These are phyloP conservation scores for Scolopax rusticola DNA, from an alignment of 2,797 vertebrate species.

Conservation along the genomic window DNA sequence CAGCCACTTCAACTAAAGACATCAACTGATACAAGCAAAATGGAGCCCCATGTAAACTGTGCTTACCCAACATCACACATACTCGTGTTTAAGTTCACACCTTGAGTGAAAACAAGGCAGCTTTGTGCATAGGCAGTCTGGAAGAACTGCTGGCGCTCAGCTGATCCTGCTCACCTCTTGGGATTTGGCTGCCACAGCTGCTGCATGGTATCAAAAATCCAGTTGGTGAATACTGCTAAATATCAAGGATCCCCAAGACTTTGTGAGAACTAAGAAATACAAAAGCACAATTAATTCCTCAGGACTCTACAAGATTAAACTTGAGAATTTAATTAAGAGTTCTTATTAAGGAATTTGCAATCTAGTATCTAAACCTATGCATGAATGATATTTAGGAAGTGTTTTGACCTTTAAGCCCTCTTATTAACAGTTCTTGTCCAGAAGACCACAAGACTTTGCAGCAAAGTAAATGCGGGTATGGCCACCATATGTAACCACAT, in stretches of 20 bases:
- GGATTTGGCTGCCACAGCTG: not conserved
- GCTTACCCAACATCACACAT: not conserved
- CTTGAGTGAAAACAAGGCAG: not conserved
- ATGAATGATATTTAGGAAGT: not conserved
- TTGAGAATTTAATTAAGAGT: not conserved
- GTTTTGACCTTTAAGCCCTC: not conserved
- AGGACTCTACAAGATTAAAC: not conserved
- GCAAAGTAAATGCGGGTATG: not conserved
- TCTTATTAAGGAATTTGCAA: not conserved
- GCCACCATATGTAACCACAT: not conserved
- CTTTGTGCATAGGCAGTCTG: not conserved
- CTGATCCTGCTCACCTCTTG: not conserved
- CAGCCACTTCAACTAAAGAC: not conserved
- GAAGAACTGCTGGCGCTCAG: not conserved
- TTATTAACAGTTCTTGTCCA: not conserved
- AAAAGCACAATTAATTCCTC: not conserved
- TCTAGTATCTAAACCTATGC: not conserved
- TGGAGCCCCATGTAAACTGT: not conserved
- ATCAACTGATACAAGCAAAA: not conserved
- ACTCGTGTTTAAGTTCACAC: not conserved
- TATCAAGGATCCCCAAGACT: not conserved
- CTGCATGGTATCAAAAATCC: not conserved
- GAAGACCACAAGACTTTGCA: not conserved
- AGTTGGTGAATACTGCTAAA: not conserved
- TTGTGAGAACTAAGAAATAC: not conserved